Base-by-base conservation (phyloP, 2,797 vertebrate species). In the Mastacembelus armatus region DNA sequence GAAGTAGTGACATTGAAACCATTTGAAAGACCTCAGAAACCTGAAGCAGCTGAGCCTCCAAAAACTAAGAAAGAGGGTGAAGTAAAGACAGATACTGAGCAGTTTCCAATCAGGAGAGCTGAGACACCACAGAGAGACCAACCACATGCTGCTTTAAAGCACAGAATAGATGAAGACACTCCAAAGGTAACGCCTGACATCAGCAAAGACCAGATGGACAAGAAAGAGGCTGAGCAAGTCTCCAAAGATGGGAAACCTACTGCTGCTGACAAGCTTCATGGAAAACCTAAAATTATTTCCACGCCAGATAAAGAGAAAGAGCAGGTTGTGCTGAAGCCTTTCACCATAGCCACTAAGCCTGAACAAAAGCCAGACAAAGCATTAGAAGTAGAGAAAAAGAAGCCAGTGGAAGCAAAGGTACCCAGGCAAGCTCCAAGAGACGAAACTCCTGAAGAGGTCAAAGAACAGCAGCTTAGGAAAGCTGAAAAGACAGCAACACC, bases 1-100 rank as follows among this genome's bases (percentile, higher is more conserved):
- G 89, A 90, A 62, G 40, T 21, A 0, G 85, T 90, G 21, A 72
- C 49, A 3, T 54, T 92, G 39, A 90, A 89, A 66, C 83, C 90
- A 26, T 89, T 91, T 72, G 44, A 86, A 30, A 89, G 82, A 69
- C 51, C 74, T 19, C 26, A 49, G 15, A 85, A 72, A 61, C 56
- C 52, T 4, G 39, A 74, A 1, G 27, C 2, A 14, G n/a, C 16
- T 19, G 66, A 80, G 56, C 29, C 59, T 48, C 35, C 44, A 10
- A 71, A 71, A 60, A 3, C 33, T 26, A 19, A 60, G 26, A 78
- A 60, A 63, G 78, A 73, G 40, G 30, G 3, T 30, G 71, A 74
- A 4, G 60, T 66, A 57, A 82, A 65, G 66, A 76, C 49, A 6
- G 77, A 70, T 1, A 33, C 30, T 33, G 69, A 82, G 45, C 50